phyloP scores from a whole-genome alignment of 2,888 invertebrate species.

The Nomada flava region DNA sequence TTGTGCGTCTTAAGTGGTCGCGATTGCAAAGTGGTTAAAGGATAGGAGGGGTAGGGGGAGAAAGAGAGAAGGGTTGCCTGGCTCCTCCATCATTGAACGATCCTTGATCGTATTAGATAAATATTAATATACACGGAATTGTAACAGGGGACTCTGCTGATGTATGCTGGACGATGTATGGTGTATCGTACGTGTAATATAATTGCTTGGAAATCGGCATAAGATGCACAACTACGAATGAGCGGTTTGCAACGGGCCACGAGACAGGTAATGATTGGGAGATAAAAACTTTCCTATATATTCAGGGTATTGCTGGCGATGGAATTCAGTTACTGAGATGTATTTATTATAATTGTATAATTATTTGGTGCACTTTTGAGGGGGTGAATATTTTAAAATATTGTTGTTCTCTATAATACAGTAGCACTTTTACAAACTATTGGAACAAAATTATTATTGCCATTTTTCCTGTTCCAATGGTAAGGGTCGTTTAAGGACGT shows the following conservation, averaged over 20 bases:
- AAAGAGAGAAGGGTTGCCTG: background rate
- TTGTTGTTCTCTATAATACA: too few species aligned
- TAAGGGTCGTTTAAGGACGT: too few species aligned
- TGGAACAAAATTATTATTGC: too few species aligned
- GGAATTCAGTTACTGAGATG: too few species aligned
- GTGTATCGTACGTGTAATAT: background rate
- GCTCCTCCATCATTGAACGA: background rate
- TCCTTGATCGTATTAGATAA: slow-evolving; percentile 31
- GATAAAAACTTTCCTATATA: too few species aligned
- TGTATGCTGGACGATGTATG: background rate
- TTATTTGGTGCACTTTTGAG: too few species aligned
- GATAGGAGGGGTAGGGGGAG: background rate
- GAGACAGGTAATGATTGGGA: background rate
- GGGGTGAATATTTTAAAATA: too few species aligned
- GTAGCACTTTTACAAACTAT: too few species aligned
- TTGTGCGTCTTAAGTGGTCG: slow-evolving; percentile 63
- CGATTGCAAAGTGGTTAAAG: slow-evolving; percentile 41
- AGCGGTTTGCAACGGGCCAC: background rate
- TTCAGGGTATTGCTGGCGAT: too few species aligned
- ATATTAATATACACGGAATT: slow-evolving; percentile 40
- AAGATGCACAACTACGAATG: slow-evolving; percentile 8
- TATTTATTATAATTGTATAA: too few species aligned
- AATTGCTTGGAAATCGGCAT: slow-evolving; percentile 28
- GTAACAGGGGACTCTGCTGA: slow-evolving; percentile 15
- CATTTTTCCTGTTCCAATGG: too few species aligned